Evolutionary conservation across 2,113 vertebrate genomes (phyloP).

Genomic region (Corvus cornix): DNA sequence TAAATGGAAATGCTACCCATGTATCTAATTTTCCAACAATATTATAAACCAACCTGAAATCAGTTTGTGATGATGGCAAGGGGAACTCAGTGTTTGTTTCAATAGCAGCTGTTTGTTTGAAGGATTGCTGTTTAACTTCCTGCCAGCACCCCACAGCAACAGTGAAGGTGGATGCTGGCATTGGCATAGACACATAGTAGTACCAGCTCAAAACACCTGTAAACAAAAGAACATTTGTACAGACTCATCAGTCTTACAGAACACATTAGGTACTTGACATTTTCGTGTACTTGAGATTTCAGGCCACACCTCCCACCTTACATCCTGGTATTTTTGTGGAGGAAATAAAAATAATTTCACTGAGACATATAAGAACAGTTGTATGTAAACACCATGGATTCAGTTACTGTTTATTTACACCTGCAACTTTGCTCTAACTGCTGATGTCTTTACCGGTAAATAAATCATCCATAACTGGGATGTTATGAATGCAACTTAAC

Average conservation of each 20-base stretch:
- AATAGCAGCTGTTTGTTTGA: not conserved
- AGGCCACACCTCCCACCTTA: not conserved
- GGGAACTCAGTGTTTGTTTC: not conserved
- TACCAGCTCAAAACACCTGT: slow-evolving; percentile 84
- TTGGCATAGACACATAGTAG: slow-evolving; percentile 95
- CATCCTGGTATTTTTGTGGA: not conserved
- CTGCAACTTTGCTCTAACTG: not conserved
- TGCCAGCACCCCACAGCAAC: slow-evolving; percentile 91
- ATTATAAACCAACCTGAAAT: slow-evolving; percentile 79
- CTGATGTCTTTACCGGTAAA: not conserved
- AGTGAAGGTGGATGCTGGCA: slow-evolving; percentile 96
- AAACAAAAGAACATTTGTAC: slow-evolving; percentile 10
- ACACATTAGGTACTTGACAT: not conserved
- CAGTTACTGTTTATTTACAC: not conserved
- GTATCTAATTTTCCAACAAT: slow-evolving; percentile 2
- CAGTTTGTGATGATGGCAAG: slow-evolving; percentile 33
- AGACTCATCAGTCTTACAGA: not conserved
- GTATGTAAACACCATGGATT: not conserved
- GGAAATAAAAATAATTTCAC: not conserved
- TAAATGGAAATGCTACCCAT: slow-evolving; percentile 14
- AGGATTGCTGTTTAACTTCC: slow-evolving; percentile 72
- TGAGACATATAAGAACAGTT: not conserved
- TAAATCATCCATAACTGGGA: not conserved
- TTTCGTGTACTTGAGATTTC: not conserved
- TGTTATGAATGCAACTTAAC: not conserved